Conservation (phyloP, 2,888 invertebrate genomes). For the Ernsta delagoae region DNA sequence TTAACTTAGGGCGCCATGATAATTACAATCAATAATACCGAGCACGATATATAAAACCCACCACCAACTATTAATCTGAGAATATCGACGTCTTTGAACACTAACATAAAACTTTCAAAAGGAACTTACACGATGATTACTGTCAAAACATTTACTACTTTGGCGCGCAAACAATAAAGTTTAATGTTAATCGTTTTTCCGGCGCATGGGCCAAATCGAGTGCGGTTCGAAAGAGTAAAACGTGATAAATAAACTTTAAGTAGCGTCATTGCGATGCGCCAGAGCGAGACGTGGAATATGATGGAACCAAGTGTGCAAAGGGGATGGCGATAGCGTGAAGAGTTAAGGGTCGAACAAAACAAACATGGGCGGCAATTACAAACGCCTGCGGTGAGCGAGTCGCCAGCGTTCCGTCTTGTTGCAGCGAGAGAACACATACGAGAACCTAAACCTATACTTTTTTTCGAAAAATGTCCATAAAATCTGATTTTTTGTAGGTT, state of each 20-base stretch:
- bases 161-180: slow-evolving; percentile 26
- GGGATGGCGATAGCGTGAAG: slow-evolving; percentile 47
- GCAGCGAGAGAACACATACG: neutral
- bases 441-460: too few relatives aligned
- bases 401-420: slow-evolving; percentile 52
- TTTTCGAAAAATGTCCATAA: too few relatives aligned
- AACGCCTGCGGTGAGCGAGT: slow-evolving; percentile 65
- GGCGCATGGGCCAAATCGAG: slow-evolving; percentile 47
- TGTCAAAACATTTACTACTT: slow-evolving; percentile 30
- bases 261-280: slow-evolving; percentile 55
- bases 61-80: slow-evolving; percentile 64
- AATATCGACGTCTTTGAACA: slow-evolving; percentile 44
- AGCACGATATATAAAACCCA: slow-evolving; percentile 55
- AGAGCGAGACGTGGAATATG: slow-evolving; percentile 43
- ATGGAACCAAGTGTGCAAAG: slow-evolving; percentile 23
- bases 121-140: slow-evolving; percentile 13
- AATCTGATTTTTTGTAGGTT: too few relatives aligned
- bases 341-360: slow-evolving; percentile 68
- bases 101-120: slow-evolving; percentile 27
- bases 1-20: slow-evolving; percentile 72
- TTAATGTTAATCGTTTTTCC: slow-evolving; percentile 35
- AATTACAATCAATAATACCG: slow-evolving; percentile 78
- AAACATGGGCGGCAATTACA: slow-evolving; percentile 76
- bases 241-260: slow-evolving; percentile 70
- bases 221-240: slow-evolving; percentile 53